A percentile compares a stretch with the other conserved stretches of the same genome.
Conservation (phyloP, 2,888 invertebrate genomes). For the Cerceris rybyensis region DNA sequence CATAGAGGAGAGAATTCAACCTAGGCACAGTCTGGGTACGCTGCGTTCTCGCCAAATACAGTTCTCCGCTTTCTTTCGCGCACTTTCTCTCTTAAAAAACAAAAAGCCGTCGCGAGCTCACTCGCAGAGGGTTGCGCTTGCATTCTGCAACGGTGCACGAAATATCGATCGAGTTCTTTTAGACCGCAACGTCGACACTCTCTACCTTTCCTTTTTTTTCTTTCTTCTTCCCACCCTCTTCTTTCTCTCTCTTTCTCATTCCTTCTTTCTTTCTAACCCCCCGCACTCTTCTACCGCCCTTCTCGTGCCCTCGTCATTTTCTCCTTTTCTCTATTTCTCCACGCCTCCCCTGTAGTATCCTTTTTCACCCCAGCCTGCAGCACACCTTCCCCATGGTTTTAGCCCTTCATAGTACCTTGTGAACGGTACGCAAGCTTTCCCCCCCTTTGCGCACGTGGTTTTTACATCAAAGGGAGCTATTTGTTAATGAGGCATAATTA, state of each 20-base stretch:
- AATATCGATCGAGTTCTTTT: slow-evolving; percentile 71
- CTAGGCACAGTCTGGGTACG: slow-evolving; percentile 5
- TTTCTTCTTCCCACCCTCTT: slow-evolving; percentile 15
- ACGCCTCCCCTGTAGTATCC: slow-evolving; percentile 10
- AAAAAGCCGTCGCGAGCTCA: slow-evolving; percentile 30
- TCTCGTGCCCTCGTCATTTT: not conserved
- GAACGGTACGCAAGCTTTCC: slow-evolving; percentile 29
- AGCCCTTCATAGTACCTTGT: slow-evolving; percentile 7
- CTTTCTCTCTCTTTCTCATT: not conserved
- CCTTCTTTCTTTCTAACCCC: slow-evolving; percentile 7
- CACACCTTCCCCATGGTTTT: slow-evolving; percentile 2
- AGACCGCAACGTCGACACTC: slow-evolving; percentile 61
- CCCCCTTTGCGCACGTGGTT: slow-evolving; percentile 64
- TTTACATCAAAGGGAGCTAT: slow-evolving; percentile 76
- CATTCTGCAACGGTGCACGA: slow-evolving; percentile 54
- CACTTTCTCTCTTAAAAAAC: slow-evolving; percentile 37
- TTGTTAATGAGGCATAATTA: slow-evolving; percentile 80
- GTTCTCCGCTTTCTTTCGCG: slow-evolving; percentile 27
- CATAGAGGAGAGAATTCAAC: too few relatives aligned
- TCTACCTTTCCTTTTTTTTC: slow-evolving; percentile 22
- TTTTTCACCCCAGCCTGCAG: slow-evolving; percentile 11
- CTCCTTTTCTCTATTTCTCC: slow-evolving; percentile 5
- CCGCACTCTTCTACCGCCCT: not conserved
- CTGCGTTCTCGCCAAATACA: slow-evolving; percentile 16
- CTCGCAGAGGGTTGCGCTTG: slow-evolving; percentile 40